These are phyloP conservation scores for Lontra canadensis DNA, from an alignment of 2,113 vertebrate species.

Conservation along the genomic window DNA sequence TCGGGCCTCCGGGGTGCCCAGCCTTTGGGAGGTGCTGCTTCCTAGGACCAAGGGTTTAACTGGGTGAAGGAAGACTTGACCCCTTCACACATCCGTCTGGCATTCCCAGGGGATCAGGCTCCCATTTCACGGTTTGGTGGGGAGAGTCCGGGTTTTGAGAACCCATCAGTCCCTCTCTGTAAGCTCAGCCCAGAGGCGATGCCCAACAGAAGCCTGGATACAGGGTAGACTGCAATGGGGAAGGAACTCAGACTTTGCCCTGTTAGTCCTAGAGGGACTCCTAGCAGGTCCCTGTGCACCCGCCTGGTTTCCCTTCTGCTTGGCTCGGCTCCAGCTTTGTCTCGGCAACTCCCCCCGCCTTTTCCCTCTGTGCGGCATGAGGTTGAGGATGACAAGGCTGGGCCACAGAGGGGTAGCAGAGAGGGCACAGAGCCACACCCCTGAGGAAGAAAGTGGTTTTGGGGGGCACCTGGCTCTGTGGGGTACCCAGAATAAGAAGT, in stretches of 20 bases:
- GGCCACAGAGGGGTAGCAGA: not conserved
- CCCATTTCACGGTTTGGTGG: not conserved
- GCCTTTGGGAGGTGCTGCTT: not conserved
- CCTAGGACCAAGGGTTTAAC: not conserved
- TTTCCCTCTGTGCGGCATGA: not conserved
- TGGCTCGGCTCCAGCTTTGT: not conserved
- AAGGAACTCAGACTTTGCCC: not conserved
- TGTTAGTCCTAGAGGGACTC: not conserved
- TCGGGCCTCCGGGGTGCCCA: not conserved
- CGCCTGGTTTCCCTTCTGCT: rapidly evolving
- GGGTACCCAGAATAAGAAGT: not conserved
- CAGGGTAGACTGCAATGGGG: not conserved
- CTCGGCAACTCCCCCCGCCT: too few relatives aligned
- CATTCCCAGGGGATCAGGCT: not conserved
- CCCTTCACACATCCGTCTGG: not conserved
- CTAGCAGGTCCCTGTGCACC: not conserved
- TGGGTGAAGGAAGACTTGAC: not conserved
- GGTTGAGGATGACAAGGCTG: not conserved
- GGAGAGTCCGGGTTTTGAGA: not conserved
- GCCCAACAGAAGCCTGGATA: not conserved
- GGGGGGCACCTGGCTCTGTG: not conserved
- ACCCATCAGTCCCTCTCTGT: not conserved
- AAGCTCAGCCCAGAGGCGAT: not conserved
- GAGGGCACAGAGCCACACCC: too few relatives aligned
- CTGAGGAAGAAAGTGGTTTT: not conserved